Conservation (phyloP, 2,888 invertebrate species). For the Caenorhabditis afra region DNA sequence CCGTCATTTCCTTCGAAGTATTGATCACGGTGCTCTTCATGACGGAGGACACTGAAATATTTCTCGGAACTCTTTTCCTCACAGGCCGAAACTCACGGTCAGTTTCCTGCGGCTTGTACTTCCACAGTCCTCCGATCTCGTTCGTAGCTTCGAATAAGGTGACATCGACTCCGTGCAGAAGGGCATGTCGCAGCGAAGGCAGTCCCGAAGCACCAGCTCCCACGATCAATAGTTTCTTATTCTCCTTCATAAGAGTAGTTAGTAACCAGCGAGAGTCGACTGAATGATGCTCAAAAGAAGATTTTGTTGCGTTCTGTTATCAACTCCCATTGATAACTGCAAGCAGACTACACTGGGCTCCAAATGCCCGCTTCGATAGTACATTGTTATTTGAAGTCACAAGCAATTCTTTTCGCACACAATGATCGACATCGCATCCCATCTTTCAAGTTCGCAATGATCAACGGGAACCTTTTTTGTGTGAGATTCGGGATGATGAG, state of each 20-base stretch:
- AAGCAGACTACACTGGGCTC: slow-evolving; percentile 29
- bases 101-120: slow-evolving; percentile 67
- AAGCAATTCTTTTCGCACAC: too few species aligned
- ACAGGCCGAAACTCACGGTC: slow-evolving; percentile 62
- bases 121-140: slow-evolving; percentile 81
- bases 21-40: slow-evolving; percentile 81
- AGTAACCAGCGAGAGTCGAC: too few species aligned
- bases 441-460: too few species aligned
- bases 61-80: too few species aligned
- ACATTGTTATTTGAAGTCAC: too few species aligned
- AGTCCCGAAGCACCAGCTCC: slow-evolving; percentile 67
- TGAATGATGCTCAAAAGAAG: too few species aligned
- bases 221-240: slow-evolving; percentile 48
- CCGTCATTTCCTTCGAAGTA: slow-evolving; percentile 81
- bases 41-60: slow-evolving; percentile 75
- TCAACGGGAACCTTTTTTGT: too few species aligned
- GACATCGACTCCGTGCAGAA: slow-evolving; percentile 78
- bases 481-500: too few species aligned
- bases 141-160: slow-evolving; percentile 80
- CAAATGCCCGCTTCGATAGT: too few species aligned
- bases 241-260: not conserved
- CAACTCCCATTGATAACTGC: slow-evolving; percentile 43
- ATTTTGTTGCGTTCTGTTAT: slow-evolving; percentile 49
- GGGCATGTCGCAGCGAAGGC: slow-evolving; percentile 63
- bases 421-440: too few species aligned